Evolutionary conservation across 2,113 vertebrate genomes (phyloP).

Genomic region (Rhabdornis inornatus): DNA sequence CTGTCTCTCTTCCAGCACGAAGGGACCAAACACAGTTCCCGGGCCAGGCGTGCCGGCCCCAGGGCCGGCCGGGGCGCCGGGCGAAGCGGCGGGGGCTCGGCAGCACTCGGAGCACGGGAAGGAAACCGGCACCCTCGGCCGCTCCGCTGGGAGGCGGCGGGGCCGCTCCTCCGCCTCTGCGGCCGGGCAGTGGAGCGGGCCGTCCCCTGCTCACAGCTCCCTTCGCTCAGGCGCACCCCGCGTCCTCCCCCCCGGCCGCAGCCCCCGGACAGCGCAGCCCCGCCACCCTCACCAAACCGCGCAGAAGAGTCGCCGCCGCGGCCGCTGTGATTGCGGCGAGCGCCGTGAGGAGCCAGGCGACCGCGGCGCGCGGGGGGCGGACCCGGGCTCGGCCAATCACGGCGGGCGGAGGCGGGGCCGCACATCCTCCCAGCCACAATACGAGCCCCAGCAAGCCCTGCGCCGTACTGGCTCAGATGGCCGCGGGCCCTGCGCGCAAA

Average conservation of each 20-base stretch:
- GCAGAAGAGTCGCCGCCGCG: rapidly evolving
- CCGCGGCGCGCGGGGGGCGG: background rate
- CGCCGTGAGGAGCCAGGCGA: background rate
- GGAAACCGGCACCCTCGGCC: background rate
- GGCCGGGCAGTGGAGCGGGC: background rate
- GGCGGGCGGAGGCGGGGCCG: background rate
- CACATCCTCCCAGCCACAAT: rapidly evolving
- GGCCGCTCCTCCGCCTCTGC: background rate
- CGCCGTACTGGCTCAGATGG: rapidly evolving
- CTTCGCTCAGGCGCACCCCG: background rate
- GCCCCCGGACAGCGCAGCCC: background rate
- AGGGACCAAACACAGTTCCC: background rate
- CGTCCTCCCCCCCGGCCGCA: background rate
- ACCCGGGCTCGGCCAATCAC: background rate
- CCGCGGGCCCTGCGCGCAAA: rapidly evolving
- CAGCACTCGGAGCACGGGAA: background rate
- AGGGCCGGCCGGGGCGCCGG: too few relatives aligned
- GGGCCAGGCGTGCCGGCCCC: background rate
- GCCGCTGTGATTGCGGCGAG: background rate
- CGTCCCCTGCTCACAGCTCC: background rate
- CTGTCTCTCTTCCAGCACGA: background rate
- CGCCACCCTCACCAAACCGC: background rate
- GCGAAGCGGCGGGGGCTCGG: background rate
- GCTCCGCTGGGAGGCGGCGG: too few relatives aligned
- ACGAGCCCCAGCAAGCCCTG: background rate